Evolutionary conservation across 2,113 vertebrate genomes (phyloP).

Genomic region (Caloenas nicobarica): DNA sequence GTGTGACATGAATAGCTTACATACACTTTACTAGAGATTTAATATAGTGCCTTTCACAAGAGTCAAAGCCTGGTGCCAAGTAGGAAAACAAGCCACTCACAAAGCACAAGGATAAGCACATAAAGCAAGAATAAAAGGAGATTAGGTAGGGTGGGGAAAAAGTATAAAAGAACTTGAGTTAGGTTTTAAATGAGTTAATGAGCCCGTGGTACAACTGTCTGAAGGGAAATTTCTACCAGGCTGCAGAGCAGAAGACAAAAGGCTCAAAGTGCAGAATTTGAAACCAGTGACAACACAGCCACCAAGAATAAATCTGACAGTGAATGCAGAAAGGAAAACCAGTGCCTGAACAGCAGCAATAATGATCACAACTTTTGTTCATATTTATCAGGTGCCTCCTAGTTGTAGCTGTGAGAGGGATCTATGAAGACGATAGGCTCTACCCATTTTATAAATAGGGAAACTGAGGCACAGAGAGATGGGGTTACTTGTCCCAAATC

Average conservation of each 20-base stretch:
- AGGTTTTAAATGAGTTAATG: slow-evolving; percentile 29
- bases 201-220: neutral
- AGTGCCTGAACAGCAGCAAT: neutral
- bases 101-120: neutral
- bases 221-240: neutral
- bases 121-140: slow-evolving; percentile 24
- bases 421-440: neutral
- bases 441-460: neutral
- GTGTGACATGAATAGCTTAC: slow-evolving; percentile 36
- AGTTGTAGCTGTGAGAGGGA: neutral
- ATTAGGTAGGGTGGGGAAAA: neutral
- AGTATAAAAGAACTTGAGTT: neutral
- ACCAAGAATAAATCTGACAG: neutral
- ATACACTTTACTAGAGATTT: slow-evolving; percentile 26
- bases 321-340: neutral
- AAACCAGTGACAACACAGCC: neutral
- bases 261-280: neutral
- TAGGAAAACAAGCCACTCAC: neutral
- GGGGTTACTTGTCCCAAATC: neutral
- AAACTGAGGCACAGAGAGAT: neutral
- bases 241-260: neutral
- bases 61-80: neutral
- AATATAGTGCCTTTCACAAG: neutral
- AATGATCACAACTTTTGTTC: rapidly evolving
- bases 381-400: neutral